These are phyloP conservation scores for Numida meleagris DNA, from an alignment of 2,113 vertebrate genomes.

Conservation along the genomic window DNA sequence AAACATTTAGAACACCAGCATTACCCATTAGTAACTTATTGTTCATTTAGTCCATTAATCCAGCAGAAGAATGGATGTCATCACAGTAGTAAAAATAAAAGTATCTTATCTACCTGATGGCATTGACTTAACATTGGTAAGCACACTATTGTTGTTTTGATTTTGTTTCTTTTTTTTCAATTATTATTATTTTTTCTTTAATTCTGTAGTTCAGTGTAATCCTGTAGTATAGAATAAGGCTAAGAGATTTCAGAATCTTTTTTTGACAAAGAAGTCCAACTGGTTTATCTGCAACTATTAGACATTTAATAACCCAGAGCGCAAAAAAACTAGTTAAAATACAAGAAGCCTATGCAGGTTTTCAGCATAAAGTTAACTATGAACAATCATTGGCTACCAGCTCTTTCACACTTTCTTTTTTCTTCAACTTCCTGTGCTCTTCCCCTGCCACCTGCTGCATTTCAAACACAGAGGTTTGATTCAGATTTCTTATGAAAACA, in stretches of 20 bases:
- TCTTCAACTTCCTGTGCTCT: neutral
- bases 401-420: neutral
- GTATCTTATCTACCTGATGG: neutral
- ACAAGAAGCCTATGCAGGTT: neutral
- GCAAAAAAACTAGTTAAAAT: neutral
- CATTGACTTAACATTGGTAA: neutral
- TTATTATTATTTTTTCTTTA: neutral
- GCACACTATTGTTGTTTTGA: neutral
- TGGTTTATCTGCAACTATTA: neutral
- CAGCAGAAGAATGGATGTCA: neutral
- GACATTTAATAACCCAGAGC: neutral
- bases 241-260: neutral
- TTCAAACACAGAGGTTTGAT: neutral
- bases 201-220: neutral
- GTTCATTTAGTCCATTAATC: neutral
- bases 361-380: neutral
- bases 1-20: neutral
- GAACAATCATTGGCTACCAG: neutral
- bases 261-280: neutral
- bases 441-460: neutral
- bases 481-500: neutral
- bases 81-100: neutral
- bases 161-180: neutral
- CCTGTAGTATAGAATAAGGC: neutral
- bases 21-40: neutral